Evolutionary conservation across 2,797 vertebrate genomes (phyloP), one percentile per base, ranked within the genome.

Genomic region (Hemitrygon akajei): DNA sequence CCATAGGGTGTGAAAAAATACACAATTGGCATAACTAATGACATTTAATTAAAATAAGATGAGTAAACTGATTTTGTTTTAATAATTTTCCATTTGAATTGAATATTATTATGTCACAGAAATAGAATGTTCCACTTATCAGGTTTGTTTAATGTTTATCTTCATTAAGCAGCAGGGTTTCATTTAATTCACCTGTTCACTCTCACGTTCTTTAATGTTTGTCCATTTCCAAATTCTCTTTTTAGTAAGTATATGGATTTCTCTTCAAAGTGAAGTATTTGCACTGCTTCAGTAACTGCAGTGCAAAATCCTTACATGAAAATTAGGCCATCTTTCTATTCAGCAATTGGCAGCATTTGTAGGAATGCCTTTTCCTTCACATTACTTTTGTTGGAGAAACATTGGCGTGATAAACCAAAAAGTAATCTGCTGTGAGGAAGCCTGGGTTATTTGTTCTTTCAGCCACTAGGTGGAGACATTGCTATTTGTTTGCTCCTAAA

Each of bases 401-500:
- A 87, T 63, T 34, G 60, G 58, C 66, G 22, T 11, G n/a, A 69
- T 60, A 89, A 37, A 69, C 30, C 9, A 2, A 22, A 37, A 37
- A 66, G 6, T 7, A 37, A 18, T 9, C 47, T 56, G 81, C 56
- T 30, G 47, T 12, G 14, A 56, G 27, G 47, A 58, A 27, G 12
- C 66, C 10, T 11, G 20, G 75, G 76, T n/a, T n/a, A 30, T 30
- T 56, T 75, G 40, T 5, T 25, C 34, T 75, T 47, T 0, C 34
- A 40, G 47, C 91, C 91, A 93, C 91, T 9, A 76, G 91, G 25
- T 76, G 71, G 91, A 18, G 25, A 93, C 27, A 12, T 93, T 93
- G 40, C 27, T 40, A 93, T 56, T 92, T 16, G 22, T 92, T 92
- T 91, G 16, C 25, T 22, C 34, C 63, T 60, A n/a, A 63, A 34